Evolutionary conservation across 2,113 vertebrate species (phyloP), one percentile per base, ranked within the genome.

Genomic region (Esox niger): DNA sequence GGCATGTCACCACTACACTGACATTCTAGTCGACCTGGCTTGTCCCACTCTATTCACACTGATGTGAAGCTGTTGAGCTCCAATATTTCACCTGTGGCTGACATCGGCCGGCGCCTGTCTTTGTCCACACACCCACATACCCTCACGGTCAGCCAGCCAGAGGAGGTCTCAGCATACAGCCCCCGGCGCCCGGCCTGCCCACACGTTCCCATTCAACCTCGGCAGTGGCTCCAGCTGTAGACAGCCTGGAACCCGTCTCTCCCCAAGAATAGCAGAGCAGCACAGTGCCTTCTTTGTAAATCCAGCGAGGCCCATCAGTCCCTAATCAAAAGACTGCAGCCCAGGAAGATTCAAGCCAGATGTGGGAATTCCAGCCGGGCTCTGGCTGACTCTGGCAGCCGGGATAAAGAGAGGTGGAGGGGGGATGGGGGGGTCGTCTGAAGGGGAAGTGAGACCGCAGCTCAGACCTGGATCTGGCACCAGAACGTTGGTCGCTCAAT

Each of bases 281-380:
- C 69, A 81, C 78, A 82, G 72, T 74, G 64, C 74, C 38, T 66
- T 79, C 78, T 82, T 81, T 81, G 79, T 81, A 64, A 71, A 70
- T 75, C 75, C 71, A 75, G 78, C 81, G 68, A 81, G 81, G 77
- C 67, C 74, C 74, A 75, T 83, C 71, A 15, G 67, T 74, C 70
- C 73, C 66, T 75, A 74, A 82, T 83, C 76, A 77, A 71, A 81
- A 65, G 76, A 72, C 63, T 70, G 68, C 61, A 65, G 61, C 59
- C 58, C 65, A 0, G 27, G 29, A 64, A 82, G 80, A 82, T 79
- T 81, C 64, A 78, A 83, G 73, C 70, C 81, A 82, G 75, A 85
- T 82, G 77, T 83, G 70, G 68, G 72, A 78, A 76, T 81, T 79
- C 70, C 66, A 76, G 66, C 70, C 67, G 66, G 67, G 74, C 70